Evolutionary conservation across 2,797 vertebrate species (phyloP).

Genomic region (Podarcis siculus): DNA sequence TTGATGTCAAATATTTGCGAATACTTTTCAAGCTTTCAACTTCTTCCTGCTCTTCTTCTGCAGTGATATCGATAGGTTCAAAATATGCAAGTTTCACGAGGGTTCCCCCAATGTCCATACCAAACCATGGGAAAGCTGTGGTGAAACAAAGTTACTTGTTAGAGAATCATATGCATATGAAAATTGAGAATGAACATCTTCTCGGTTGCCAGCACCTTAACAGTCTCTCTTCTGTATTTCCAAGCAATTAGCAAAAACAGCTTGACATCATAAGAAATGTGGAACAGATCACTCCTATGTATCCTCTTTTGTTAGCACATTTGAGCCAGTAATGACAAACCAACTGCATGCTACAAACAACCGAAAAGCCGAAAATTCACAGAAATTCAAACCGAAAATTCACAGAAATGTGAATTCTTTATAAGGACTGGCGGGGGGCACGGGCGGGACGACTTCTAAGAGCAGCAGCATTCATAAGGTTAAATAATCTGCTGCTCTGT

Average conservation of each 20-base stretch:
- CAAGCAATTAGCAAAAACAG: not conserved
- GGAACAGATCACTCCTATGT: not conserved
- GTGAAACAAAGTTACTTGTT: constrained; percentile 10
- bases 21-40: constrained; percentile 91
- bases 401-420: not conserved
- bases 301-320: not conserved
- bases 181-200: accelerated
- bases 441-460: not conserved
- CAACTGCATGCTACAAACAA: not conserved
- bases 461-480: accelerated
- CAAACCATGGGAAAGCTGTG: constrained; percentile 90
- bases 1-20: constrained; percentile 88
- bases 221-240: not conserved
- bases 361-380: too few relatives aligned
- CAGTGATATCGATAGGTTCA: constrained; percentile 89
- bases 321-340: not conserved
- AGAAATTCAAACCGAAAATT: too few relatives aligned
- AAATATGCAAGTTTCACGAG: constrained; percentile 90
- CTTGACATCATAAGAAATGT: too few relatives aligned
- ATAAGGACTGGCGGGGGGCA: not conserved
- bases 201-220: not conserved
- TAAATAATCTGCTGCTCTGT: not conserved
- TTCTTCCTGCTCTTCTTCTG: constrained; percentile 90
- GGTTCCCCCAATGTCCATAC: constrained; percentile 90
- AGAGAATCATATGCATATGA: not conserved